Percentiles rank a stretch among this genome's conserved stretches.
phyloP scores from a whole-genome alignment of 2,888 invertebrate species.

The Hirudinaria manillensis region DNA sequence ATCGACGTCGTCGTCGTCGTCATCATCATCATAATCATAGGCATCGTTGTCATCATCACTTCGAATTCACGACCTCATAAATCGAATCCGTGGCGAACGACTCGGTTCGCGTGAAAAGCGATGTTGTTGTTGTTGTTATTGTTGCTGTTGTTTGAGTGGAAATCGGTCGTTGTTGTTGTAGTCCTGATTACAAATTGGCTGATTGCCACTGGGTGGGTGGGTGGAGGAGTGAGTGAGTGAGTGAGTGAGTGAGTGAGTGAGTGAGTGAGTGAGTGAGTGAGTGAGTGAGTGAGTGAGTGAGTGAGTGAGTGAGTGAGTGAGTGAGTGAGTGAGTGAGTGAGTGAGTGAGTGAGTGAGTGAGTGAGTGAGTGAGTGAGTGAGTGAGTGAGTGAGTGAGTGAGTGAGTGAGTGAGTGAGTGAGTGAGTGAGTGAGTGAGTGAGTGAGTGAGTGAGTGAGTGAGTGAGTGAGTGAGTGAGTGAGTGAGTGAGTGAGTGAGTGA shows the following conservation, averaged over 20 bases:
- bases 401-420: conserved; percentile 7
- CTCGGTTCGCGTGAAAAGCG: too few species aligned
- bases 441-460: conserved; percentile 7
- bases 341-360: conserved; percentile 7
- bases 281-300: background rate
- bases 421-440: conserved; percentile 7
- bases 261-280: background rate
- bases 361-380: conserved; percentile 7
- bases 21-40: background rate
- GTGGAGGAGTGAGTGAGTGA: conserved; percentile 9
- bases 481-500: conserved; percentile 7
- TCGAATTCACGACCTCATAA: too few species aligned
- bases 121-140: too few species aligned
- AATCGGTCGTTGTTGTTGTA: too few species aligned
- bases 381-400: conserved; percentile 7
- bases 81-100: too few species aligned
- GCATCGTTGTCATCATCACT: background rate
- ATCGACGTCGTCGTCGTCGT: background rate
- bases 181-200: background rate
- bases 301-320: background rate
- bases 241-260: background rate
- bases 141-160: too few species aligned
- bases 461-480: conserved; percentile 7
- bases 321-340: background rate
- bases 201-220: background rate